A percentile compares a stretch with the other conserved stretches of the same genome.
Evolutionary conservation across 2,797 vertebrate species (phyloP).

Genomic region (Pseudopleuronectes americanus): DNA sequence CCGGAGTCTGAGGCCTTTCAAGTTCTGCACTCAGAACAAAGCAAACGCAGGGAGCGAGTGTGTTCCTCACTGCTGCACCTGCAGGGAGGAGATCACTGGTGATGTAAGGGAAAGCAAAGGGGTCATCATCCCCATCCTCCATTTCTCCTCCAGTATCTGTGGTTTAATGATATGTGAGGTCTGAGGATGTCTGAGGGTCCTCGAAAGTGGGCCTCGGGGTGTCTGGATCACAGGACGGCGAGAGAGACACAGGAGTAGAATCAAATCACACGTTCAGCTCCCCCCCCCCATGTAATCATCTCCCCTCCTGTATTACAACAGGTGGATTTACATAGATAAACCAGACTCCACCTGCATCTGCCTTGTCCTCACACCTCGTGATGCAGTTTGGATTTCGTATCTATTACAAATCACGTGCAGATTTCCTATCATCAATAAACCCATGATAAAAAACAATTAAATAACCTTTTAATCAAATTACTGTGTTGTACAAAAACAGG

Average conservation of each 20-base stretch:
- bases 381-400: no score
- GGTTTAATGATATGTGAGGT: conserved; percentile 24
- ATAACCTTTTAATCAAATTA: no score
- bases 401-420: no score
- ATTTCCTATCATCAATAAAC: no score
- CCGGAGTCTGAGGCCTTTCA: conserved; percentile 72
- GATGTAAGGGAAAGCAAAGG: conserved; percentile 7
- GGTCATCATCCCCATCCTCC: background rate
- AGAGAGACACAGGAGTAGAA: background rate
- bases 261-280: no score
- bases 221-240: background rate
- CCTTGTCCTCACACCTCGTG: no score
- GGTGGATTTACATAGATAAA: no score
- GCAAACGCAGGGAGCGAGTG: conserved; percentile 34
- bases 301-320: background rate
- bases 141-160: conserved; percentile 12
- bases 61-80: conserved; percentile 65
- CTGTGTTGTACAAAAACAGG: no score
- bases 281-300: background rate
- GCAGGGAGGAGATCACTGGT: conserved; percentile 44
- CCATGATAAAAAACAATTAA: no score
- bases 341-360: no score
- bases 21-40: conserved; percentile 72
- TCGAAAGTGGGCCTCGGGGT: conserved; percentile 5
- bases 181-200: conserved; percentile 19